phyloP scores from a whole-genome alignment of 2,797 vertebrate species.

The Lutjanus argentimaculatus region DNA sequence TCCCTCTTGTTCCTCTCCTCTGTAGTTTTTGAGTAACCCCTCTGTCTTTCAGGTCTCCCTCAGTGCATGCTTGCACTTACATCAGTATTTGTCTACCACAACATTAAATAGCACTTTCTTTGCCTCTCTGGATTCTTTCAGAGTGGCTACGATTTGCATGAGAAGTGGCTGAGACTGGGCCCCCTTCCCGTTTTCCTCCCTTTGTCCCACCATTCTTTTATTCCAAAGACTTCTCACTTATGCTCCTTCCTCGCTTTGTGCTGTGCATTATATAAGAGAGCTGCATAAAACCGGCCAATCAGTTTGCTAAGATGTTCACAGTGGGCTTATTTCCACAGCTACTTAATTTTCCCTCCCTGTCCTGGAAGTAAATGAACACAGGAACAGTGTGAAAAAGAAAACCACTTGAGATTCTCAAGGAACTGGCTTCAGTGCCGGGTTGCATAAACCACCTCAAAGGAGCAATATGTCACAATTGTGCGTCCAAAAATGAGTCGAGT shows the following conservation, averaged over 20 bases:
- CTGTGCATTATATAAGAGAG: constrained; percentile 60
- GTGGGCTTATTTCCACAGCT: neutral
- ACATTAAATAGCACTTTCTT: neutral
- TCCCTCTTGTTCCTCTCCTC: neutral
- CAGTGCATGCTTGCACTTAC: constrained; percentile 10
- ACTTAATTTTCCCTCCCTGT: neutral
- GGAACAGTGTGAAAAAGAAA: neutral
- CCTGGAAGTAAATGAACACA: neutral
- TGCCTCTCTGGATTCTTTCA: constrained; percentile 44
- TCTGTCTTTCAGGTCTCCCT: neutral
- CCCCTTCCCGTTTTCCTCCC: constrained; percentile 59
- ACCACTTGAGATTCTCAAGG: neutral
- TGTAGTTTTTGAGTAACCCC: neutral
- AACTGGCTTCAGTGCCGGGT: neutral
- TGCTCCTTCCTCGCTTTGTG: constrained; percentile 58
- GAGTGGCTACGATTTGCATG: constrained; percentile 65
- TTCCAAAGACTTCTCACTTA: constrained; percentile 58
- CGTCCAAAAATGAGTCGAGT: too few relatives aligned
- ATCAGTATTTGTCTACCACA: constrained; percentile 5
- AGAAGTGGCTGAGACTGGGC: constrained; percentile 56
- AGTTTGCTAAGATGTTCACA: constrained; percentile 4
- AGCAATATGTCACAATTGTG: too few relatives aligned
- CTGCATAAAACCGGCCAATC: constrained; percentile 37
- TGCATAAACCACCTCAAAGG: too few relatives aligned
- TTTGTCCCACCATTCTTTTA: constrained; percentile 68